Evolutionary conservation across 2,888 invertebrate species (phyloP).

Genomic region (Helobdella robusta): DNA sequence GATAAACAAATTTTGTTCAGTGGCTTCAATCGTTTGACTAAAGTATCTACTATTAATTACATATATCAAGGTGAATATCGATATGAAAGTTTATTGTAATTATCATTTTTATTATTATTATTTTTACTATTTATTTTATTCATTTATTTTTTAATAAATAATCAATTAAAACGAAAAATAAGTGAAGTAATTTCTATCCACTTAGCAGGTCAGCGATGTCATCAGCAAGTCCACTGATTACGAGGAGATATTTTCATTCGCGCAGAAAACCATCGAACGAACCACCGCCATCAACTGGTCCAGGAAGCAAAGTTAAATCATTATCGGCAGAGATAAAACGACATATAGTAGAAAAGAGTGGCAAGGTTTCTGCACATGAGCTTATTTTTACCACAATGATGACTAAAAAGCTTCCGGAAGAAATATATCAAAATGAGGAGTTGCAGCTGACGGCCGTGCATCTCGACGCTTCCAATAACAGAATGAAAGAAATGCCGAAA

Average conservation of each 20-base stretch:
- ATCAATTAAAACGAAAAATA: no score
- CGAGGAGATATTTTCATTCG: background rate
- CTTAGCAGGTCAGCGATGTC: background rate
- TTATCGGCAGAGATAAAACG: conserved; percentile 3
- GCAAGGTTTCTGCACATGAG: conserved; percentile 18
- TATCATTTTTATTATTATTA: no score
- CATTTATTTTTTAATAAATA: no score
- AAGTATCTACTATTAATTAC: no score
- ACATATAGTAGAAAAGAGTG: background rate
- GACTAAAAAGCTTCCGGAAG: conserved; percentile 40
- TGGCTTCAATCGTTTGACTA: no score
- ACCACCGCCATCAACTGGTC: background rate
- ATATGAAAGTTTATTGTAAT: no score
- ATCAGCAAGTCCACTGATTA: background rate
- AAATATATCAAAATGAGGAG: conserved; percentile 47
- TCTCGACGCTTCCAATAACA: conserved; percentile 44
- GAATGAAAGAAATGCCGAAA: conserved; percentile 44
- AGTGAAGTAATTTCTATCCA: no score
- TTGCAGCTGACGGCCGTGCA: conserved; percentile 38
- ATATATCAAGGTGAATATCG: no score
- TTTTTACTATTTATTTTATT: no score
- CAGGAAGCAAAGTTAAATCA: conserved; percentile 4
- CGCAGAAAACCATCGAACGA: background rate
- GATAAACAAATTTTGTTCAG: no score
- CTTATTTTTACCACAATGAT: conserved; percentile 34